Conservation (phyloP, 2,888 invertebrate species). For the Myopa tessellatipennis region DNA sequence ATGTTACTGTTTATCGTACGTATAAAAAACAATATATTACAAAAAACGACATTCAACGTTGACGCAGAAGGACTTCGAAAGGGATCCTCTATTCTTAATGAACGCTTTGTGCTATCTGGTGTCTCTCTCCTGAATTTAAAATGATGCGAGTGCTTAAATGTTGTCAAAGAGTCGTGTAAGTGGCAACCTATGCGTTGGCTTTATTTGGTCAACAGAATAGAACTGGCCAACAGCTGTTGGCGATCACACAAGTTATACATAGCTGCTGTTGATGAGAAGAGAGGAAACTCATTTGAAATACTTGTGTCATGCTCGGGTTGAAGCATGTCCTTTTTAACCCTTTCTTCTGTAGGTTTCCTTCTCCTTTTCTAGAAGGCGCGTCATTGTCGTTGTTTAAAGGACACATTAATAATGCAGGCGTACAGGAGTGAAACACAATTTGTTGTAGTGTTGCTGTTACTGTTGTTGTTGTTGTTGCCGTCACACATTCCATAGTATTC, state of each 20-base stretch:
- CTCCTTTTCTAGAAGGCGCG: background rate
- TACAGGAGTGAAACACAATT: background rate
- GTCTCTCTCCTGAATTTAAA: too few relatives aligned
- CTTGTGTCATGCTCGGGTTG: background rate
- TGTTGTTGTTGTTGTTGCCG: background rate
- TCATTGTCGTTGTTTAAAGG: conserved; percentile 6
- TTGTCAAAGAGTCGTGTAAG: too few relatives aligned
- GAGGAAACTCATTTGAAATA: conserved; percentile 16
- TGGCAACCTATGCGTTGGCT: too few relatives aligned
- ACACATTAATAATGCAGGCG: background rate
- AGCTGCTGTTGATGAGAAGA: background rate
- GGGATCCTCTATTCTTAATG: too few relatives aligned
- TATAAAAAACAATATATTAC: too few relatives aligned
- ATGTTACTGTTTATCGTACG: too few relatives aligned
- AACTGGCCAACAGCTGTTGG: conserved; percentile 15
- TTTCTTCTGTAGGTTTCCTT: background rate
- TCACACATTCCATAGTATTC: background rate
- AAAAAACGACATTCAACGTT: too few relatives aligned
- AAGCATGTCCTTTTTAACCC: conserved; percentile 6
- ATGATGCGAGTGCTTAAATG: too few relatives aligned
- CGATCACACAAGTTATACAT: conserved; percentile 7
- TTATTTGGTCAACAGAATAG: background rate
- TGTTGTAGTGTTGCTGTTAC: background rate
- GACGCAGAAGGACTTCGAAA: too few relatives aligned
- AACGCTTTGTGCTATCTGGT: too few relatives aligned